These are phyloP conservation scores for Fregata magnificens DNA, from an alignment of 2,113 vertebrate genomes.

Conservation along the genomic window DNA sequence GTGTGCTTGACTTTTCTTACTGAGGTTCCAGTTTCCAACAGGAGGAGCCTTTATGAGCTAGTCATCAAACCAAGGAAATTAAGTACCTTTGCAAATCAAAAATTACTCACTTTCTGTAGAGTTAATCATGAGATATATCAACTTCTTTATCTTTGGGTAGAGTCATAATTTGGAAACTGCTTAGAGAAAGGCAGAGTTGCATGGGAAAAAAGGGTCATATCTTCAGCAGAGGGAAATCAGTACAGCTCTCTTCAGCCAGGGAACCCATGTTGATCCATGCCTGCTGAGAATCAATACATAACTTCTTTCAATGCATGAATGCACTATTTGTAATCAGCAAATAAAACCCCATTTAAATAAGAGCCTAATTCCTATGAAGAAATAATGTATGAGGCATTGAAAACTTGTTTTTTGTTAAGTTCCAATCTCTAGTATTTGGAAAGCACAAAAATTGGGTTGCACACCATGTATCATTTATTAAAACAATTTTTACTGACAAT, in stretches of 20 bases:
- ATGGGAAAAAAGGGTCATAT: background rate
- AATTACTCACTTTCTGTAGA: background rate
- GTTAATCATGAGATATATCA: background rate
- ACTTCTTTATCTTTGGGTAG: background rate
- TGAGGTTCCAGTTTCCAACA: background rate
- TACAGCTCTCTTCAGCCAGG: background rate
- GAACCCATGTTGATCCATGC: background rate
- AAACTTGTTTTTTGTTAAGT: background rate
- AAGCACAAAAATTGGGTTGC: background rate
- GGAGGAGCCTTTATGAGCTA: background rate
- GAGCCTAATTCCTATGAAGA: background rate
- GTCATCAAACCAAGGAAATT: background rate
- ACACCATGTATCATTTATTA: background rate
- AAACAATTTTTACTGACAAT: background rate
- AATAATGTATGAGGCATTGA: background rate
- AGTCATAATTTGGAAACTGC: background rate
- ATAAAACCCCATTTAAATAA: background rate
- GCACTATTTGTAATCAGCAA: background rate
- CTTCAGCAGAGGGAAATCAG: background rate
- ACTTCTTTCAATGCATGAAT: background rate
- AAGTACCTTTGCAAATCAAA: background rate
- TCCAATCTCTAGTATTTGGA: background rate
- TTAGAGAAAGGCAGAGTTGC: background rate
- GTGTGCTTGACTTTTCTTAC: background rate
- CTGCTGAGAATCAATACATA: background rate